phyloP scores from a whole-genome alignment of 2,888 invertebrate genomes.

The Chrysodeixis includens region DNA sequence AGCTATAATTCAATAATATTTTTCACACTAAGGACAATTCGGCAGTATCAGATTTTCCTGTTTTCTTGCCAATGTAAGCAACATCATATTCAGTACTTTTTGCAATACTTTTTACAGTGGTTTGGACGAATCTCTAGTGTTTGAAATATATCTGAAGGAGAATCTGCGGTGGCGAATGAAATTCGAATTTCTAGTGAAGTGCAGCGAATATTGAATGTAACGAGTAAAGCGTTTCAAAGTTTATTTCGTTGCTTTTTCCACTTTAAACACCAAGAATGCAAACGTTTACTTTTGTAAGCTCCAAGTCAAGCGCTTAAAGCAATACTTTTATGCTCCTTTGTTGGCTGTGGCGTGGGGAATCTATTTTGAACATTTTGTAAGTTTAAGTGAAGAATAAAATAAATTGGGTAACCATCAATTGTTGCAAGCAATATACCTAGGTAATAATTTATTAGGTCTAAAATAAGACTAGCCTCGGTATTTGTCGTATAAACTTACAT shows the following conservation, averaged over 20 bases:
- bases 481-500: too few relatives aligned
- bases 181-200: constrained; percentile 56
- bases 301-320: constrained; percentile 32
- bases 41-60: constrained; percentile 17
- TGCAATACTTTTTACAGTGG: constrained; percentile 61
- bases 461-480: too few relatives aligned
- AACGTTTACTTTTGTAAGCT: constrained; percentile 42
- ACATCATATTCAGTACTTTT: constrained; percentile 56
- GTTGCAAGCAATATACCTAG: too few relatives aligned
- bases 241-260: constrained; percentile 55
- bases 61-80: constrained; percentile 16
- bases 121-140: constrained; percentile 61
- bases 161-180: constrained; percentile 57
- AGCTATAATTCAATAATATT: not conserved
- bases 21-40: not conserved
- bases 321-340: constrained; percentile 19
- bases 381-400: too few relatives aligned
- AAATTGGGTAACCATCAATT: too few relatives aligned
- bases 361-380: not conserved
- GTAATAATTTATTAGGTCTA: too few relatives aligned
- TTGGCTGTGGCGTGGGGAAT: not conserved
- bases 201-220: constrained; percentile 57
- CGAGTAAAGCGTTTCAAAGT: constrained; percentile 50
- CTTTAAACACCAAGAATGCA: constrained; percentile 35
- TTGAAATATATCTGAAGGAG: constrained; percentile 61